Conservation (phyloP, 2,797 vertebrate species). For the Erethizon dorsatum region DNA sequence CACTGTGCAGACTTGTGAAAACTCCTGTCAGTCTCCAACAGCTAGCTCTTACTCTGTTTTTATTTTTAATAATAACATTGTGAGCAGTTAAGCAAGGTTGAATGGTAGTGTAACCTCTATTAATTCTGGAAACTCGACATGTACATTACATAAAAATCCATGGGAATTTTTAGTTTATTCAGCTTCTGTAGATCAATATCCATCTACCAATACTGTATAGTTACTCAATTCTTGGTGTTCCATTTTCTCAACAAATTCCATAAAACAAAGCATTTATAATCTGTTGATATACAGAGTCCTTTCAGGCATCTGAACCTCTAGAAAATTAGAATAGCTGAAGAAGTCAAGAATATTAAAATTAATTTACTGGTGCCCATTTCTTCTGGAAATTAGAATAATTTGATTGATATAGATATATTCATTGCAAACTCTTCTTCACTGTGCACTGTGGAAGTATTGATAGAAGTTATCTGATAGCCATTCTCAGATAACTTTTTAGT, state of each 20-base stretch:
- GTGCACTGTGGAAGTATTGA: neutral
- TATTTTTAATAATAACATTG: constrained; percentile 4
- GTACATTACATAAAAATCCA: neutral
- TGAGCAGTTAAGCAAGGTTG: neutral
- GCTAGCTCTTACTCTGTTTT: neutral
- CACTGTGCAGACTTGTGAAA: constrained; percentile 29
- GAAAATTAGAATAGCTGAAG: constrained; percentile 17
- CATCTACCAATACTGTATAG: neutral
- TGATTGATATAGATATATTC: neutral
- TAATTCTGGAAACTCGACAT: neutral
- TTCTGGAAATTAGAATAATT: neutral
- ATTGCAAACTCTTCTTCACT: neutral
- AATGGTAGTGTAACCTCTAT: neutral
- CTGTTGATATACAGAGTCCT: neutral
- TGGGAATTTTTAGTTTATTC: neutral
- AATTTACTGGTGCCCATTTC: neutral
- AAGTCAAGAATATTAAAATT: neutral
- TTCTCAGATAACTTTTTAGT: neutral
- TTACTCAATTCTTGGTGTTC: neutral
- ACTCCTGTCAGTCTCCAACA: neutral
- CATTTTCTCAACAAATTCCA: neutral
- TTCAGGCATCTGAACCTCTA: neutral
- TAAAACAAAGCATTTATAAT: neutral
- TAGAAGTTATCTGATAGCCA: neutral
- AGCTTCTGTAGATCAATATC: neutral